Evolutionary conservation across 2,888 invertebrate species (phyloP).

Genomic region (Ypsolopha scabrella): DNA sequence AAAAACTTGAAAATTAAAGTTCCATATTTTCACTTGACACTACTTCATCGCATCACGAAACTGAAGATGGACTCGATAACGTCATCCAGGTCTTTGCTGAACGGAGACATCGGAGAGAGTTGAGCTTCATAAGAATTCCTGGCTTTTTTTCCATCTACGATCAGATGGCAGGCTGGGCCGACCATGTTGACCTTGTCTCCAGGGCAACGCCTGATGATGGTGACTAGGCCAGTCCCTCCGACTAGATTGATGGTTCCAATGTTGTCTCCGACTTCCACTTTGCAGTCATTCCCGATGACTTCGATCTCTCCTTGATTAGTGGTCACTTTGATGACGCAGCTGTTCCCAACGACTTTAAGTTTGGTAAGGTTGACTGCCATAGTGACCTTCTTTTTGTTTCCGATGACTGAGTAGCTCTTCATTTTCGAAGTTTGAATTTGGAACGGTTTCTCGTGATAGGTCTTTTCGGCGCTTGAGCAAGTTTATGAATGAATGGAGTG

Average conservation of each 20-base stretch:
- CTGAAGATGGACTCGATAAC: constrained; percentile 60
- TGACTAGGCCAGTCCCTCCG: constrained; percentile 47
- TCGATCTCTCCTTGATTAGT: constrained; percentile 55
- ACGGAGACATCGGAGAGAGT: constrained; percentile 57
- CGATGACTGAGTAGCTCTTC: constrained; percentile 58
- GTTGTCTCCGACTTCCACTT: constrained; percentile 47
- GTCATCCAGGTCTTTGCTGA: constrained; percentile 59
- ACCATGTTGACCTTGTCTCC: constrained; percentile 49
- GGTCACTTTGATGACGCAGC: constrained; percentile 45
- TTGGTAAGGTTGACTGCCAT: constrained; percentile 49
- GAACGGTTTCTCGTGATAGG: neutral
- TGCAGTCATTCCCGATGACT: constrained; percentile 58
- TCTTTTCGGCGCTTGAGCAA: neutral
- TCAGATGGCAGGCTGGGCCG: constrained; percentile 40
- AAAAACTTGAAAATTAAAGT: neutral
- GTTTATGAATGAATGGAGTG: neutral
- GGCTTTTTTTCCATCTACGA: constrained; percentile 49
- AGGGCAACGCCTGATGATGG: constrained; percentile 37
- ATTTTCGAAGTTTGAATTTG: constrained; percentile 24
- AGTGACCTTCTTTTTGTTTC: constrained; percentile 63
- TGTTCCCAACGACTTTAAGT: constrained; percentile 54
- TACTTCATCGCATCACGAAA: constrained; percentile 55
- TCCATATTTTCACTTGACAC: constrained; percentile 8
- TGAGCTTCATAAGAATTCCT: constrained; percentile 47
- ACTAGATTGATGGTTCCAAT: constrained; percentile 47